phyloP scores from a whole-genome alignment of 2,797 vertebrate genomes.

The Hipposideros larvatus region DNA sequence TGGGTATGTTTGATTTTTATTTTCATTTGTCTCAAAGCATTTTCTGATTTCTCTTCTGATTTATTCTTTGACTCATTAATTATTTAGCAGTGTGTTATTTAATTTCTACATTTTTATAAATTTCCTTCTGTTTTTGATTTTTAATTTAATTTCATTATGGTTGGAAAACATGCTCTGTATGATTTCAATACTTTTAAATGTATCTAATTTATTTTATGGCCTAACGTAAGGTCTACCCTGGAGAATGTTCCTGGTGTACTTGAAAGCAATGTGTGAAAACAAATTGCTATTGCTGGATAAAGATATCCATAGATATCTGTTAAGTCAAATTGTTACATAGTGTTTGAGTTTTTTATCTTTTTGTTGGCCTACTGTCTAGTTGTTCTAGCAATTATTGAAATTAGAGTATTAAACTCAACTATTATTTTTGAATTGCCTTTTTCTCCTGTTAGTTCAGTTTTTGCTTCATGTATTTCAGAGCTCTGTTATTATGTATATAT shows the following conservation, averaged over 20 bases:
- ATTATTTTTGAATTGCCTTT: background rate
- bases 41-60: background rate
- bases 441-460: background rate
- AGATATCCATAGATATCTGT: background rate
- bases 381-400: background rate
- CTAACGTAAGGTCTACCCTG: background rate
- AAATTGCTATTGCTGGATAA: background rate
- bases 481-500: background rate
- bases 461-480: background rate
- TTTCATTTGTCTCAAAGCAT: background rate
- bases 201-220: background rate
- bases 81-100: background rate
- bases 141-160: background rate
- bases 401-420: background rate
- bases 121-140: background rate
- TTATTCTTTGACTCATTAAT: background rate
- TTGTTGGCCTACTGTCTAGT: background rate
- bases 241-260: background rate
- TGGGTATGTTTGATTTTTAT: background rate
- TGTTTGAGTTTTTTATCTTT: background rate
- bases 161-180: background rate
- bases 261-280: background rate
- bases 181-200: background rate
- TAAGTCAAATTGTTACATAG: background rate
- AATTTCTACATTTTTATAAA: background rate